phyloP scores from a whole-genome alignment of 2,888 invertebrate species.

The Scaptodrosophila latifasciaeformis region DNA sequence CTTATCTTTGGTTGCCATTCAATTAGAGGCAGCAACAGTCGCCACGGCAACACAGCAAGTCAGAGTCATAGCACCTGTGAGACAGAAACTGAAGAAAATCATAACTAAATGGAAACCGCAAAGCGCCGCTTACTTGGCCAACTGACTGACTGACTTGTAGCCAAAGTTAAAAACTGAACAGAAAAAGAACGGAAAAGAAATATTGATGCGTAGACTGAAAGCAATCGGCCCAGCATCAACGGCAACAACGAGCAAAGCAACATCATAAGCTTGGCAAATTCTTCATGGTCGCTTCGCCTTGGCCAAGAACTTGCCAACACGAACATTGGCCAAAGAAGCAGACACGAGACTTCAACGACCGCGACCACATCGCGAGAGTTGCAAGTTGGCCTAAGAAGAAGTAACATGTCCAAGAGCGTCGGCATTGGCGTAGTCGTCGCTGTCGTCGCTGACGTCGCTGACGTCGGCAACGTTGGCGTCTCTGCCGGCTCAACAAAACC shows the following conservation, averaged over 20 bases:
- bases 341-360: slow-evolving; percentile 9
- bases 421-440: slow-evolving; percentile 23
- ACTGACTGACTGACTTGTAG: slow-evolving; percentile 55
- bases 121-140: slow-evolving; percentile 63
- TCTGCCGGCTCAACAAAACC: slow-evolving; percentile 14
- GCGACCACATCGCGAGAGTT: slow-evolving; percentile 2
- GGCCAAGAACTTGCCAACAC: slow-evolving; percentile 43
- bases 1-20: too few relatives aligned
- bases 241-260: slow-evolving; percentile 31
- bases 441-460: slow-evolving; percentile 23
- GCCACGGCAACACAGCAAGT: too few relatives aligned
- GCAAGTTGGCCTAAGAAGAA: slow-evolving; percentile 2
- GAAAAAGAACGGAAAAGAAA: too few relatives aligned
- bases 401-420: slow-evolving; percentile 39
- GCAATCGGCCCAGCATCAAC: slow-evolving; percentile 10
- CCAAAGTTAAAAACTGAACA: too few relatives aligned
- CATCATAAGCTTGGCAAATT: slow-evolving; percentile 41
- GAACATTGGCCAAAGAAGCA: slow-evolving; percentile 52
- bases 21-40: slow-evolving; percentile 10
- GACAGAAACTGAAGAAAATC: too few relatives aligned
- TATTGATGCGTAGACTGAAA: slow-evolving; percentile 1
- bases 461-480: slow-evolving; percentile 24
- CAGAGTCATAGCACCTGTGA: too few relatives aligned
- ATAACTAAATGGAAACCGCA: slow-evolving; percentile 45
- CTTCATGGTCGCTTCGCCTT: slow-evolving; percentile 45